Evolutionary conservation across 2,888 invertebrate genomes (phyloP), one percentile per base, ranked within the genome.

Genomic region (Eurytoma adleriae): DNA sequence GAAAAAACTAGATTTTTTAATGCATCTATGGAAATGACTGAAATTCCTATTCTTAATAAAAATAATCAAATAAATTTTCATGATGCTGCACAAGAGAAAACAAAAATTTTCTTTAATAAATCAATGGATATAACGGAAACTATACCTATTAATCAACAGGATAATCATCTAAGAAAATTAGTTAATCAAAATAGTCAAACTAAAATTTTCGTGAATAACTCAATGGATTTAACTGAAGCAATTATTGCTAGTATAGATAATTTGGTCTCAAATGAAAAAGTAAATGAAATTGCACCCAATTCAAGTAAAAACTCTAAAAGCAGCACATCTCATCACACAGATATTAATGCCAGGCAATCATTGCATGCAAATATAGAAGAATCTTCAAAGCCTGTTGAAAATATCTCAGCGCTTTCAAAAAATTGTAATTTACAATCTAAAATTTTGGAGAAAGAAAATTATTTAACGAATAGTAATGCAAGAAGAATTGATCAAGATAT

Each of bases 161-260:
- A 24, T n/a, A n/a, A n/a, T n/a, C n/a, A n/a, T 71, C 10, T 20
- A 52, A 20, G 16, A 18, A 52, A 61, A 57, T 24, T 14, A 13
- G 67, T 14, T 40, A 4, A 24, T 4, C 57, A 66, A 71, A 30
- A 14, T 18, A 27, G n/a, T 30, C 14, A 69, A 40, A 67, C 71
- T 24, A 61, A 64, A 27, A 12, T 61, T 14, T 76, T 61, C 52
- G 2, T 79, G 30, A 54, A 74, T 48, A 62, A 40, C 18, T 78
- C 82, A 67, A 85, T 85, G 84, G 82, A 85, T 40, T 72, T 83
- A 0, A 84, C 83, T 20, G 73, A 82, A 20, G 69, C 54, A 12
- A 27, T 83, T 59, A 16, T 67, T 54, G 12, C n/a, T 48, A 5
- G 24, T 71, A 50, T 66, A 50, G 20, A 24, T 18, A 12, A 52